Evolutionary conservation across 2,113 vertebrate species (phyloP), one percentile per base, ranked within the genome.

Genomic region (Pyxicephalus adspersus): DNA sequence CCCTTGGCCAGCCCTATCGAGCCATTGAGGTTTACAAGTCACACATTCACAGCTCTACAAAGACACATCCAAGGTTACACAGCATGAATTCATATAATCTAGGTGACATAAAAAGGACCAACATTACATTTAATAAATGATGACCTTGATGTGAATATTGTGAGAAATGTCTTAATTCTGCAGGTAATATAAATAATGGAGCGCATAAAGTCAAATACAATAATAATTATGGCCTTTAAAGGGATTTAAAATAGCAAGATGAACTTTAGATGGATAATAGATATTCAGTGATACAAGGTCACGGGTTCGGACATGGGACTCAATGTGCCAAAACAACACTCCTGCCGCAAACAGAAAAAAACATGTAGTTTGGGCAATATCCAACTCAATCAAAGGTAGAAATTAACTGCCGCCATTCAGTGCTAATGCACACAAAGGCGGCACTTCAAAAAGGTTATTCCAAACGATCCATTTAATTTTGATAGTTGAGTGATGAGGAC

Each of bases 81-180:
- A n/a, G n/a, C n/a, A n/a, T n/a, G 29, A 8, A 34, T 74, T 60
- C 54, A 58, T 18, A 31, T n/a, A 5, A 15, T 38, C 52, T 57
- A 34, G 16, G 31, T 74, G 71, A 60, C 55, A 74, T 74, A 74
- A 74, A 38, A 38, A 55, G 55, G 71, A 74, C 31, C 54, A 55
- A 23, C 54, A 60, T 74, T 60, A 34, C 54, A 74, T 51, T 55
- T 54, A 74, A 60, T 74, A 74, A 34, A 74, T 58, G 71, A 60
- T 74, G 71, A 74, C 71, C 71, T 74, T 74, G 71, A 74, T 28
- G 13, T 58, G 26, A 29, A 58, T 58, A 60, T 55, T 74, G 71
- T 55, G 54, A 25, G 71, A 74, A 74, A 74, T 60, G 71, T 74
- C 71, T 74, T 55, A 58, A 74, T 74, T 31, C 54, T 70, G 67